A percentile compares a stretch with the other conserved stretches of the same genome.
These are phyloP conservation scores for Amaurobius ferox DNA, from an alignment of 2,888 invertebrate genomes.

Conservation along the genomic window DNA sequence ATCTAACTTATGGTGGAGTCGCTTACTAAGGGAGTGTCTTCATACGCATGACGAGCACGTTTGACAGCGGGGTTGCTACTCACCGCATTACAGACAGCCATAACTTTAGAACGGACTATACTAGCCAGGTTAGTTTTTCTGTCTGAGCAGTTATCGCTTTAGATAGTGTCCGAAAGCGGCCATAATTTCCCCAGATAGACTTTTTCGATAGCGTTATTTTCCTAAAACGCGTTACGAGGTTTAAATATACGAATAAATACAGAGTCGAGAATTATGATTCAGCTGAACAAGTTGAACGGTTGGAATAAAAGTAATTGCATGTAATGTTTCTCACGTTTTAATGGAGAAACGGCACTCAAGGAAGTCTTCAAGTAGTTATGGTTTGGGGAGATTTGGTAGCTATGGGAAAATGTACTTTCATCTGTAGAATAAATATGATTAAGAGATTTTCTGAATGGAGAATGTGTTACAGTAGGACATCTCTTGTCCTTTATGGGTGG, in stretches of 20 bases:
- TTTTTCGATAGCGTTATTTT: slow-evolving; percentile 61
- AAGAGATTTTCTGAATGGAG: no score
- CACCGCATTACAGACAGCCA: slow-evolving; percentile 35
- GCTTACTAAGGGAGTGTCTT: slow-evolving; percentile 44
- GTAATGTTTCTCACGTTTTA: slow-evolving; percentile 2
- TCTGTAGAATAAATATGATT: no score
- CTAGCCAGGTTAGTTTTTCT: slow-evolving; percentile 14
- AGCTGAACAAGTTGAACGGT: slow-evolving; percentile 1
- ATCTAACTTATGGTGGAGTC: neutral
- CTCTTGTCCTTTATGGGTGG: no score
- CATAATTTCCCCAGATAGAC: slow-evolving; percentile 59
- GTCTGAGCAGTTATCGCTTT: slow-evolving; percentile 46
- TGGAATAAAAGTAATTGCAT: slow-evolving; percentile 6
- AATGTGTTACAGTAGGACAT: no score
- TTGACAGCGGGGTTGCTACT: slow-evolving; percentile 46
- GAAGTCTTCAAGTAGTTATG: neutral
- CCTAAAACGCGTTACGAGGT: slow-evolving; percentile 26
- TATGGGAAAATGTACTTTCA: no score
- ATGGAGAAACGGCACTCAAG: neutral
- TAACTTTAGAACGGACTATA: slow-evolving; percentile 40
- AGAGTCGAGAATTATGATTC: neutral
- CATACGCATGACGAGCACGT: slow-evolving; percentile 57
- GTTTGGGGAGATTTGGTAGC: no score
- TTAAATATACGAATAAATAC: neutral
- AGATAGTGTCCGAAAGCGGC: slow-evolving; percentile 65